Percentiles rank a stretch among this genome's conserved stretches.
Evolutionary conservation across 2,113 vertebrate species (phyloP).

Genomic region (Physeter macrocephalus): DNA sequence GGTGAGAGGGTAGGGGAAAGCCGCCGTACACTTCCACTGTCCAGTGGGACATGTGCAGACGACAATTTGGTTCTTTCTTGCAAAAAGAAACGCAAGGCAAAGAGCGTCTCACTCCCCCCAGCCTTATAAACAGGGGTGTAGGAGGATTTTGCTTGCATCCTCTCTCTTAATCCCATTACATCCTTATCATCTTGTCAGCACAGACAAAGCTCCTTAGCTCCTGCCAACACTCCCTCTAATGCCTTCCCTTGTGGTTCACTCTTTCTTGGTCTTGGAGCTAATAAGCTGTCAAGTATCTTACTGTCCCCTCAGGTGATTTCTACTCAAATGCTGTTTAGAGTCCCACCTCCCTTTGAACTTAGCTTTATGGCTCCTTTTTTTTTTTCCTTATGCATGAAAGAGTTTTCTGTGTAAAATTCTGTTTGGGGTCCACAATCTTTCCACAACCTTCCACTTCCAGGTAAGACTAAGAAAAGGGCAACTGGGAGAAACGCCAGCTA

Average conservation of each 20-base stretch:
- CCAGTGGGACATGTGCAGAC: rapidly evolving
- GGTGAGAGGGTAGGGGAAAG: background rate
- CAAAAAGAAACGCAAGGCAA: background rate
- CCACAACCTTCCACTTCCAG: background rate
- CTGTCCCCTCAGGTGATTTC: background rate
- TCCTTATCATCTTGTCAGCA: background rate
- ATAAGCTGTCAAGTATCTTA: background rate
- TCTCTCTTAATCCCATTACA: background rate
- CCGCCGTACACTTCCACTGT: rapidly evolving
- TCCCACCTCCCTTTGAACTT: background rate
- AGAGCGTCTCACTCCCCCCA: background rate
- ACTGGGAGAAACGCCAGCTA: background rate
- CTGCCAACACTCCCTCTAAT: background rate
- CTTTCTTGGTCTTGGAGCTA: background rate
- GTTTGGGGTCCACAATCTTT: background rate
- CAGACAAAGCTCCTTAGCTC: background rate
- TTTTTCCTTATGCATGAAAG: background rate
- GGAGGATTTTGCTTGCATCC: background rate
- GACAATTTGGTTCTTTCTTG: background rate
- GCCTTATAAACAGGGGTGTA: background rate
- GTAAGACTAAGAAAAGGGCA: background rate
- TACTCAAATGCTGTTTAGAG: background rate
- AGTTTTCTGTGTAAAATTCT: background rate
- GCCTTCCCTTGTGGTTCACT: background rate
- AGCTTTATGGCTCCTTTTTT: background rate